Base-by-base conservation (phyloP, 2,888 invertebrate genomes). In the Elysia crispata region DNA sequence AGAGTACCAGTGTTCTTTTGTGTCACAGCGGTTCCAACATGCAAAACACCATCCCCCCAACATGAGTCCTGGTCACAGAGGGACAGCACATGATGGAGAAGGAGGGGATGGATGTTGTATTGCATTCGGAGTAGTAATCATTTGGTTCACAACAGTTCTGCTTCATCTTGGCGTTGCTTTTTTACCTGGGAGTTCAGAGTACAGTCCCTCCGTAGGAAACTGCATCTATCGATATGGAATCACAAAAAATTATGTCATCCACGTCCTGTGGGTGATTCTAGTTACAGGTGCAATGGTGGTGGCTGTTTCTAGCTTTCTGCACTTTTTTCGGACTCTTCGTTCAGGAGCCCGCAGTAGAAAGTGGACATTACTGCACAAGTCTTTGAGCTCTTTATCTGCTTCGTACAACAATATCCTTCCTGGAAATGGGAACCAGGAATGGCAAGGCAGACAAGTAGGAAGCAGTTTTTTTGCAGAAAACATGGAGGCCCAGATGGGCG, bases 61-160 rank as follows among this genome's bases (percentile, higher is more conserved):
- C 41, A 30, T 1, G 1, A 15, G 25, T 13, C 28, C 11, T 15
- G 5, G 0, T 28, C 30, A 25, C 78, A 30, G n/a, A 25, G 18
- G 50, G 82, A 82, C 25, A 84, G 86, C 72, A 11, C 5, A 41
- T 41, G 5, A 41, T 41, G 41, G 41, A 11, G n/a, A n/a, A n/a
- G 86, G 88, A 13, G 86, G 87, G 20, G 91, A 91, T 82, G 86
- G 87, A 73, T 90, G 88, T 81, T 97, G 97, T 92, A 96, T 97
- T 83, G 94, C 96, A 73, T 97, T 97, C 92, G 97, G 97, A 83
- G 95, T 96, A 76, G 96, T 96, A 92, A 97, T 97, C 95, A 97
- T 97, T 90, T 97, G 97, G 97, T 97, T 97, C 93, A 96, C 96
- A 77, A 96, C 96, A 82, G 95, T 97, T 91, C 96, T 97, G 76